Conservation (phyloP, 2,888 invertebrate species). For the Allolobophora icterica region DNA sequence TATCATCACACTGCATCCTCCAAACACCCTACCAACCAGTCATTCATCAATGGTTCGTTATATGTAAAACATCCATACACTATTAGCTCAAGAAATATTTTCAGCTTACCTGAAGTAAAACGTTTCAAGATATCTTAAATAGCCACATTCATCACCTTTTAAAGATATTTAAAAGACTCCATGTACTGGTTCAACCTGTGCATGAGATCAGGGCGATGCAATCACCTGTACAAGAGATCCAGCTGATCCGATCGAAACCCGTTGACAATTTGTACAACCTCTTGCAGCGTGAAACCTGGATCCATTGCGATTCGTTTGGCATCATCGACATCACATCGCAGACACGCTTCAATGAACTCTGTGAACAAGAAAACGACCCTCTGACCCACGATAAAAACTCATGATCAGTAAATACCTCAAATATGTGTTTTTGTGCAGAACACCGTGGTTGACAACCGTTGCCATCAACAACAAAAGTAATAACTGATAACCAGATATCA, state of each 20-base stretch:
- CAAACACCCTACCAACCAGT: too few relatives aligned
- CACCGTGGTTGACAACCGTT: not conserved
- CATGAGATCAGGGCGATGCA: not conserved
- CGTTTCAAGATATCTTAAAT: not conserved
- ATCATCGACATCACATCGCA: not conserved
- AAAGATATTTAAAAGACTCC: not conserved
- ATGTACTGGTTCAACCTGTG: not conserved
- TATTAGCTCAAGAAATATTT: not conserved
- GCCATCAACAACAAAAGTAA: not conserved
- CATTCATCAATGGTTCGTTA: too few relatives aligned
- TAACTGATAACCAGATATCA: not conserved
- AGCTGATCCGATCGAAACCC: slow-evolving; percentile 7
- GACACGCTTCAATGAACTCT: slow-evolving; percentile 1
- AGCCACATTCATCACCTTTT: not conserved
- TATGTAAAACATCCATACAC: not conserved
- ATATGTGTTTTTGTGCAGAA: not conserved
- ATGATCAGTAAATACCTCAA: not conserved
- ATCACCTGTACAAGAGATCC: slow-evolving; percentile 23
- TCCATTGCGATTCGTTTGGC: not conserved
- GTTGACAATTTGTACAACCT: not conserved
- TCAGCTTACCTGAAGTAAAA: not conserved
- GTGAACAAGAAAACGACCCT: not conserved
- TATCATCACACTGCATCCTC: too few relatives aligned
- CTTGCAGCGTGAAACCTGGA: slow-evolving; percentile 13
- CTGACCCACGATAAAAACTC: not conserved